Percentiles rank a stretch among this genome's conserved stretches.
These are phyloP conservation scores for Amaurobius ferox DNA, from an alignment of 2,888 invertebrate species.

Conservation along the genomic window DNA sequence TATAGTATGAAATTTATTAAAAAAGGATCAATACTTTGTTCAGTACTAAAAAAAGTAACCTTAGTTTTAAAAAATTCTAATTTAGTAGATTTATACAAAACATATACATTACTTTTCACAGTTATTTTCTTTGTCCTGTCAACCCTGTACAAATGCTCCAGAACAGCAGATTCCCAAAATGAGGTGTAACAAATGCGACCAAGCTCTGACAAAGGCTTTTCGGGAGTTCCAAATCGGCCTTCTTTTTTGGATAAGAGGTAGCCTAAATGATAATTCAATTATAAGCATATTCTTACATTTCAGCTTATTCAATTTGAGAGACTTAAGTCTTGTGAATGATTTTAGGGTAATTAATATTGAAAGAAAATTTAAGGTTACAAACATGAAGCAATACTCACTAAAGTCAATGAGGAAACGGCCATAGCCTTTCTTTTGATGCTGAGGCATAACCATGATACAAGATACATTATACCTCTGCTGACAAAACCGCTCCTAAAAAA, in stretches of 20 bases:
- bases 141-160: slow-evolving; percentile 84
- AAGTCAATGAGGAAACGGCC: slow-evolving; percentile 99
- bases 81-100: too few species aligned
- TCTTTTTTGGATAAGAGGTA: slow-evolving; percentile 74
- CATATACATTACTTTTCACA: slow-evolving; percentile 59
- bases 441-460: slow-evolving; percentile 99
- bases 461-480: slow-evolving; percentile 99
- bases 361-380: too few species aligned
- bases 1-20: too few species aligned
- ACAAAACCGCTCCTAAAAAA: slow-evolving; percentile 90
- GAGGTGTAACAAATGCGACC: slow-evolving; percentile 97
- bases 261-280: slow-evolving; percentile 32
- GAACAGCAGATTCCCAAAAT: slow-evolving; percentile 96
- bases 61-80: too few species aligned
- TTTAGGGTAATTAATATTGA: too few species aligned
- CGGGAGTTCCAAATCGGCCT: slow-evolving; percentile 97
- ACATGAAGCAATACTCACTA: slow-evolving; percentile 80
- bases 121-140: slow-evolving; percentile 68
- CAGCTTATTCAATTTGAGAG: too few species aligned
- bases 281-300: too few species aligned
- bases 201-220: slow-evolving; percentile 97
- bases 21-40: too few species aligned
- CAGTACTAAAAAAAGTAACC: too few species aligned
- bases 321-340: too few species aligned
- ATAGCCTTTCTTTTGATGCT: slow-evolving; percentile 97